Evolutionary conservation across 2,113 vertebrate species (phyloP), one percentile per base, ranked within the genome.

Genomic region (Laticauda colubrina): DNA sequence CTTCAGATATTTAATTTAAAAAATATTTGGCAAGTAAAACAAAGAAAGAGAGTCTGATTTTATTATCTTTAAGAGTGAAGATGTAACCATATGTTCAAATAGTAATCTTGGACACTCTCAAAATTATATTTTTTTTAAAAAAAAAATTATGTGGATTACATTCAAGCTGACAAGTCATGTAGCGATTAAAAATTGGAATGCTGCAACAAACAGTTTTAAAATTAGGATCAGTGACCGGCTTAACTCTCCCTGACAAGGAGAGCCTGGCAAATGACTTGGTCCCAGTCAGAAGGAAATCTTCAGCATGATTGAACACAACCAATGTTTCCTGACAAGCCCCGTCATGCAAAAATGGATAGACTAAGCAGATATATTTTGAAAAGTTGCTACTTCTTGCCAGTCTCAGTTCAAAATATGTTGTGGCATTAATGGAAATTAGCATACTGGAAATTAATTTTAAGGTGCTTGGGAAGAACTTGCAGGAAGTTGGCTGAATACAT

Each of bases 151-250:
- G 97, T 96, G 97, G 97, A 97, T 98, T 96, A 94, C 98, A 99
- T 99, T 98, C 98, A 98, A 98, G 96, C 98, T 98, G 98, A 99
- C 98, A 99, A 98, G 98, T 99, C 98, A 98, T 97, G 97, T 98
- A 98, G 98, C 95, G 98, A 99, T 98, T 98, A 98, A 98, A 99
- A 99, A 99, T 98, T 98, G 98, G 98, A 99, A 99, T 99, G 98
- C 98, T 98, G 98, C 98, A 98, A 98, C 98, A 98, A 93, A 98
- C 98, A 98, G 98, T 98, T 98, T 98, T 98, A 98, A 98, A 98
- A 98, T 98, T 98, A 98, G 98, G 98, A 98, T 98, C 98, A 98
- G 98, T 98, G 98, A 98, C 98, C 97, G 97, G 97, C 97, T 98
- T 98, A 99, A 98, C 98, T 98, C 98, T 98, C 98, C 98, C 95